Conservation (phyloP, 2,888 invertebrate genomes). For the Erebia palarica region DNA sequence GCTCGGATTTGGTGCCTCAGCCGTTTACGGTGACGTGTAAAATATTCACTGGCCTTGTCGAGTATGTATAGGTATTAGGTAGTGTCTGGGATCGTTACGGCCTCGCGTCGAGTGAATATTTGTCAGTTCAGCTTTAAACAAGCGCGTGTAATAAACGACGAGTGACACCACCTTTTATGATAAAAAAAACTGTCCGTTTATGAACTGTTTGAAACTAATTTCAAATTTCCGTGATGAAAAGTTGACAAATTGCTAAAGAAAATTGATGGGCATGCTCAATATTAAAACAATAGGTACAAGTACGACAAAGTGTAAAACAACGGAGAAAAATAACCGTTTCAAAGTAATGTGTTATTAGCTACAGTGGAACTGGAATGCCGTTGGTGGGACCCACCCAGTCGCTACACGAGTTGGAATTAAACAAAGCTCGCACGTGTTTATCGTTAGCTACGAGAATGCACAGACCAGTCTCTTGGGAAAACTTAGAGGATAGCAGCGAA, state of each 20-base stretch:
- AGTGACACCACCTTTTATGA: conserved; percentile 8
- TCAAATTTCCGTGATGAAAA: background rate
- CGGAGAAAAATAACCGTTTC: background rate
- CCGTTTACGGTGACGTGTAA: conserved; percentile 58
- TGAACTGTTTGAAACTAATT: background rate
- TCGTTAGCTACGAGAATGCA: background rate
- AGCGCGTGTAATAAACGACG: conserved; percentile 4
- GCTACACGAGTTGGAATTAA: conserved; percentile 4
- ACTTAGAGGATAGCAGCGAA: background rate
- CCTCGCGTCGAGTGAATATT: conserved; percentile 26
- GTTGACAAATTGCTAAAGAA: background rate
- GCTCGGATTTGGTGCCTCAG: conserved; percentile 51
- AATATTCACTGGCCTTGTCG: conserved; percentile 65
- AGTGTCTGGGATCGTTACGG: conserved; percentile 33
- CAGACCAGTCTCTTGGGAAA: background rate
- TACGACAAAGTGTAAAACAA: background rate
- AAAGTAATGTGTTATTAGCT: background rate
- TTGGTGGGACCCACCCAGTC: background rate
- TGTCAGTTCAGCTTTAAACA: conserved; percentile 27
- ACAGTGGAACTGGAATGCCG: conserved; percentile 1
- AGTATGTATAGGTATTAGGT: conserved; percentile 45
- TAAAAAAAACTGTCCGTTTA: background rate
- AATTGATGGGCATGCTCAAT: background rate
- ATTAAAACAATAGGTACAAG: background rate
- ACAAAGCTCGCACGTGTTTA: conserved; percentile 8